Percentiles rank a stretch among this genome's conserved stretches.
Evolutionary conservation across 2,797 vertebrate genomes (phyloP).

Genomic region (Lithobates sylvaticus): DNA sequence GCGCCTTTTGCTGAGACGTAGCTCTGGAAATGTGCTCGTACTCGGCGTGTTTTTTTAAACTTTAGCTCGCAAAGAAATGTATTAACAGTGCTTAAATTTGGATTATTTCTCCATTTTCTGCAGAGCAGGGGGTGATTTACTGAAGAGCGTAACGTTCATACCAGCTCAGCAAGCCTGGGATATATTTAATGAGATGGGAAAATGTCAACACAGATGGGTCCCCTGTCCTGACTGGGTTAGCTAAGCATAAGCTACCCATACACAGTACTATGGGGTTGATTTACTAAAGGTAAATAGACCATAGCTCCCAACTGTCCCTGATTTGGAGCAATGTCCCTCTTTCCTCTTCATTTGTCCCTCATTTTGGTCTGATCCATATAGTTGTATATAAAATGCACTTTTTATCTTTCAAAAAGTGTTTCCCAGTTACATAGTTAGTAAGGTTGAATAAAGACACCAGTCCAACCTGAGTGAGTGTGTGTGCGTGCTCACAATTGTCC

Average conservation of each 20-base stretch:
- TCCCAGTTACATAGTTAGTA: too few species aligned
- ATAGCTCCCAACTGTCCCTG: too few species aligned
- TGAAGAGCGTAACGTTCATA: background rate
- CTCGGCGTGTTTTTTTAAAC: background rate
- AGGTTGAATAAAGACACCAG: too few species aligned
- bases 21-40: background rate
- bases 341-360: too few species aligned
- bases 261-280: too few species aligned
- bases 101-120: background rate
- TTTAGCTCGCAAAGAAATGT: background rate
- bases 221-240: background rate
- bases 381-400: too few species aligned
- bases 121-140: background rate
- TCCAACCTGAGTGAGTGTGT: too few species aligned
- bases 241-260: background rate
- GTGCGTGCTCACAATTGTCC: too few species aligned
- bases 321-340: too few species aligned
- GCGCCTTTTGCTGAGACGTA: constrained; percentile 9
- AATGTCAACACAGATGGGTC: background rate
- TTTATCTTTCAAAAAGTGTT: too few species aligned
- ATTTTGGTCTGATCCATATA: too few species aligned
- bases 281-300: too few species aligned
- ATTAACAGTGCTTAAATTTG: background rate
- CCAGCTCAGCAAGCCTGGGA: background rate
- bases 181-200: background rate